Evolutionary conservation across 1,140 invertebrate genomes (phyloP).

Genomic region (Leptopilina clavipes): DNA sequence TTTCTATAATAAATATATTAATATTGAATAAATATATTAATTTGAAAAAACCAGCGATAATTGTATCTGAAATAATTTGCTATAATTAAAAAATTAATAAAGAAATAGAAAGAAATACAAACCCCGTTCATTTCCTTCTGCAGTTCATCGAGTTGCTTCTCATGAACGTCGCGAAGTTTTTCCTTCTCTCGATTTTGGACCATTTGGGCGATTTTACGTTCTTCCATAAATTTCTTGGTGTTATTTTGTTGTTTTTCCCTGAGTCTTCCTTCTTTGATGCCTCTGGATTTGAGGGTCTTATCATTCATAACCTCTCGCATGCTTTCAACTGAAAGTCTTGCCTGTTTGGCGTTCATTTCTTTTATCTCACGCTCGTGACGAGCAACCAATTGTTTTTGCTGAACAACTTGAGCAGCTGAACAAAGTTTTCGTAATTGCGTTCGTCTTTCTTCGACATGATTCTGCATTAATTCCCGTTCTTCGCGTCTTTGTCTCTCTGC

Average conservation of each 20-base stretch:
- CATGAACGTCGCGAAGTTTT: slow-evolving; percentile 92
- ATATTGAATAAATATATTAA: too few relatives aligned
- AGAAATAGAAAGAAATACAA: slow-evolving; percentile 70
- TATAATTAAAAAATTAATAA: too few relatives aligned
- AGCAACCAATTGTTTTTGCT: slow-evolving; percentile 92
- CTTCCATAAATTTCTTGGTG: slow-evolving; percentile 99
- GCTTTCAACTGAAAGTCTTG: slow-evolving; percentile 97
- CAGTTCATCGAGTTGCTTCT: slow-evolving; percentile 93
- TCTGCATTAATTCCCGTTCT: slow-evolving; percentile 90
- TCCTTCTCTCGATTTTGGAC: slow-evolving; percentile 96
- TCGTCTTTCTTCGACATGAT: slow-evolving; percentile 89
- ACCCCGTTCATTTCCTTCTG: slow-evolving; percentile 94
- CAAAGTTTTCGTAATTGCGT: slow-evolving; percentile 91
- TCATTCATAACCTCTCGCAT: slow-evolving; percentile 96
- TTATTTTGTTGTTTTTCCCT: slow-evolving; percentile 99
- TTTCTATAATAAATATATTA: too few relatives aligned
- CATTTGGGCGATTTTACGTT: slow-evolving; percentile 90
- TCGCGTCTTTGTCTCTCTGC: slow-evolving; percentile 92
- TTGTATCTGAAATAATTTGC: too few relatives aligned
- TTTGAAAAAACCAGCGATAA: too few relatives aligned
- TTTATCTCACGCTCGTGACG: slow-evolving; percentile 96
- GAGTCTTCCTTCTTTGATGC: slow-evolving; percentile 94
- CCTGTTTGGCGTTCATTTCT: slow-evolving; percentile 96
- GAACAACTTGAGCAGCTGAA: slow-evolving; percentile 86
- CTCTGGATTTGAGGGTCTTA: slow-evolving; percentile 97